phyloP scores from a whole-genome alignment of 2,797 vertebrate genomes.

The Nannoperca obscura region DNA sequence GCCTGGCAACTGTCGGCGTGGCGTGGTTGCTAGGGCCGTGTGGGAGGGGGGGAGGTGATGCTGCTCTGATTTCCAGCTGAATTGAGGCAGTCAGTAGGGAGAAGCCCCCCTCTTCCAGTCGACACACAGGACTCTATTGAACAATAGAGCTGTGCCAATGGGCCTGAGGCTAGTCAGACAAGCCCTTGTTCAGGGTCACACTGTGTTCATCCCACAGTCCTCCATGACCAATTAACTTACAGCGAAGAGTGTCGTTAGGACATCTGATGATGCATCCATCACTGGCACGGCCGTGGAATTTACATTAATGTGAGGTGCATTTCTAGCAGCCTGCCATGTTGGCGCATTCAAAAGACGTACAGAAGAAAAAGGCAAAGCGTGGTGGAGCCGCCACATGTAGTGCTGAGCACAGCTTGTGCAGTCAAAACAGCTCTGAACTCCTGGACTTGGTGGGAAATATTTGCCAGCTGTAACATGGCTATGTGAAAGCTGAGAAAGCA shows the following conservation, averaged over 20 bases:
- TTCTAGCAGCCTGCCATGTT: constrained; percentile 65
- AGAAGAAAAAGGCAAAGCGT: constrained; percentile 47
- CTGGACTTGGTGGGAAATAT: constrained; percentile 64
- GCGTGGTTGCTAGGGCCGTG: constrained; percentile 85
- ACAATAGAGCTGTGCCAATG: constrained; percentile 84
- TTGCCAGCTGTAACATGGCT: constrained; percentile 50
- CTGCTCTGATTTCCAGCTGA: constrained; percentile 86
- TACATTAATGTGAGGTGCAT: constrained; percentile 70
- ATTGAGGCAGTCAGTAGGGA: constrained; percentile 84
- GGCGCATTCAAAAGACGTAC: constrained; percentile 43
- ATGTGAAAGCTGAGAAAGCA: constrained; percentile 60
- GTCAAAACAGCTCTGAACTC: constrained; percentile 68
- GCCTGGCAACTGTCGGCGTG: constrained; percentile 87
- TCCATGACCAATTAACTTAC: constrained; percentile 86
- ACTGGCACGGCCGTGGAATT: constrained; percentile 68
- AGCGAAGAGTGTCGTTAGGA: constrained; percentile 78
- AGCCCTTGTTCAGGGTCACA: constrained; percentile 84
- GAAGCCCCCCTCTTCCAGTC: constrained; percentile 76
- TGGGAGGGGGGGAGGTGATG: constrained; percentile 76
- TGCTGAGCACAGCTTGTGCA: constrained; percentile 58
- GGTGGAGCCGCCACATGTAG: constrained; percentile 52
- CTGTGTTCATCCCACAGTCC: constrained; percentile 82
- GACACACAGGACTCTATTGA: constrained; percentile 84
- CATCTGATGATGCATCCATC: constrained; percentile 79
- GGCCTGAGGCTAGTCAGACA: constrained; percentile 83